Percentiles rank a stretch among this genome's conserved stretches.
These are phyloP conservation scores for Hippocampus mohnikei DNA, from an alignment of 2,113 vertebrate species.

Conservation along the genomic window DNA sequence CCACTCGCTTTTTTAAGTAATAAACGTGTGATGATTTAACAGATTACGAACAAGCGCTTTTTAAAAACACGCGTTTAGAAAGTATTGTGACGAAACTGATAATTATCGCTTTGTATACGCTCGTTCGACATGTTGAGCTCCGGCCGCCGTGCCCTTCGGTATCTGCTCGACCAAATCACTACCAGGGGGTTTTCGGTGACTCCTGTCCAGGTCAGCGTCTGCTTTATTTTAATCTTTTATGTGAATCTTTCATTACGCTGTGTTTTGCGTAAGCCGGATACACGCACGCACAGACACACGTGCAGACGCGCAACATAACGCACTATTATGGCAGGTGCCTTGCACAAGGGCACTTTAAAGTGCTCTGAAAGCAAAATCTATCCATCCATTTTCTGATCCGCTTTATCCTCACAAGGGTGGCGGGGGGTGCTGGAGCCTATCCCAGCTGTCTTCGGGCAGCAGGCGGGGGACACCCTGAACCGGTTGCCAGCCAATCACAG, in stretches of 20 bases:
- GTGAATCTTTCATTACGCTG: too few species aligned
- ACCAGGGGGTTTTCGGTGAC: conserved; percentile 46
- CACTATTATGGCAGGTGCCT: not conserved
- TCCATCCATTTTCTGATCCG: too few species aligned
- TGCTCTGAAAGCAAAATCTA: not conserved
- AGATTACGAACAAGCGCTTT: not conserved
- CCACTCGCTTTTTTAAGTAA: too few species aligned
- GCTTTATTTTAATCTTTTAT: not conserved
- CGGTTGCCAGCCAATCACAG: too few species aligned
- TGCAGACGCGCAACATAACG: too few species aligned
- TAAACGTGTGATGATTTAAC: not conserved
- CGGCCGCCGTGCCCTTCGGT: conserved; percentile 59
- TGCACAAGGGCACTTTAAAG: not conserved
- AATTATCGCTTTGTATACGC: not conserved
- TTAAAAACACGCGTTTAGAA: not conserved
- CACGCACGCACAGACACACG: not conserved
- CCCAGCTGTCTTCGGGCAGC: too few species aligned
- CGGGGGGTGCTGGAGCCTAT: too few species aligned
- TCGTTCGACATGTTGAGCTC: conserved; percentile 57
- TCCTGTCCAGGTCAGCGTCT: conserved; percentile 46
- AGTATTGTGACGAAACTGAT: rapidly evolving
- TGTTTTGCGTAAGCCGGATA: not conserved
- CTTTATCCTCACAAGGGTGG: too few species aligned
- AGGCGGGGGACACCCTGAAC: too few species aligned
- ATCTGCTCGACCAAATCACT: conserved; percentile 27